Percentiles rank a stretch among this genome's conserved stretches.
These are phyloP conservation scores for Canis aureus DNA, from an alignment of 2,113 vertebrate species.

Conservation along the genomic window DNA sequence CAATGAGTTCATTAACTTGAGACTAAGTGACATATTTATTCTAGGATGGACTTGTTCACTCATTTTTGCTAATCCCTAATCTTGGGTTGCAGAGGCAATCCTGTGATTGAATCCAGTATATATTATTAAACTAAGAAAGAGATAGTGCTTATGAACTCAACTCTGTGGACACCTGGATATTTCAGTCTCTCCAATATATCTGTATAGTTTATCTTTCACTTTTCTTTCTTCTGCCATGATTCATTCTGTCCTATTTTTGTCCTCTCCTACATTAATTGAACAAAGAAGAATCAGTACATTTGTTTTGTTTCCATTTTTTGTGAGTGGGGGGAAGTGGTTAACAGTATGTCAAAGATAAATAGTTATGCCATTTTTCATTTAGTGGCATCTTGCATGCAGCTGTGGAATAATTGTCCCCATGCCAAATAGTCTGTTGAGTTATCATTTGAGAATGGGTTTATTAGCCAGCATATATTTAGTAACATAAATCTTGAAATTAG, in stretches of 20 bases:
- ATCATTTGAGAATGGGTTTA: constrained; percentile 69
- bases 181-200: neutral
- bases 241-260: neutral
- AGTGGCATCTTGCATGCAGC: constrained; percentile 79
- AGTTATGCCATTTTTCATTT: constrained; percentile 72
- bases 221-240: neutral
- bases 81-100: neutral
- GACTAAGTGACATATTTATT: neutral
- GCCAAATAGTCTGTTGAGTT: constrained; percentile 77
- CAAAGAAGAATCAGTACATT: constrained; percentile 57
- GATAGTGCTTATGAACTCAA: neutral
- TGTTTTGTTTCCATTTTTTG: constrained; percentile 53
- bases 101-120: neutral
- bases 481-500: constrained; percentile 77
- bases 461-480: constrained; percentile 75
- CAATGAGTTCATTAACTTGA: neutral
- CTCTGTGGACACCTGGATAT: neutral
- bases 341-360: constrained; percentile 61
- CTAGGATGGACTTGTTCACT: neutral
- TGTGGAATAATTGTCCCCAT: constrained; percentile 73
- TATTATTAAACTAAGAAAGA: neutral
- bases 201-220: neutral
- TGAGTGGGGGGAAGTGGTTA: neutral
- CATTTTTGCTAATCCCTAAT: neutral
- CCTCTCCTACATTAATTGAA: constrained; percentile 53